Conservation (phyloP, 64 coral and sea anemone genomes). For the Trachythela sp. region DNA sequence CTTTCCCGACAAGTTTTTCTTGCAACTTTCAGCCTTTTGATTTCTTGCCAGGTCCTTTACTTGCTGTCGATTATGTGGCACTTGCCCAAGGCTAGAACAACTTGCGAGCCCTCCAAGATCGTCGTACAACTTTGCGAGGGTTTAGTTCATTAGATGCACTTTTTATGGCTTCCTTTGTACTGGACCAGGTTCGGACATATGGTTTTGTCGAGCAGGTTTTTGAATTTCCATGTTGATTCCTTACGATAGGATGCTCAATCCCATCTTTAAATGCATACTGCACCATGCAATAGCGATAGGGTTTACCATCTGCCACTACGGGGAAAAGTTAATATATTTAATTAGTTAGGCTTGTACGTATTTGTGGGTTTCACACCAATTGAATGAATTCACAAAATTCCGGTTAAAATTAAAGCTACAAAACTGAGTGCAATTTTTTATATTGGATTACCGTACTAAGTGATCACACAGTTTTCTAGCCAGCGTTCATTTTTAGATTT, state of each 20-base stretch:
- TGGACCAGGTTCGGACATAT: not conserved
- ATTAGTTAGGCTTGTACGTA: not conserved
- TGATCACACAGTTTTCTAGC: not conserved
- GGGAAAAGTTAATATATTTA: not conserved
- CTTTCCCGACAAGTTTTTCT: not conserved
- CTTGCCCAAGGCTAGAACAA: not conserved
- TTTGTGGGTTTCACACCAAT: not conserved
- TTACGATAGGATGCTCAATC: conserved; percentile 2
- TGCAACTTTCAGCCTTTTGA: not conserved
- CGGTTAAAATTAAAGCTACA: not conserved
- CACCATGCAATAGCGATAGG: not conserved
- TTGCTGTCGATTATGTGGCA: conserved; percentile 14
- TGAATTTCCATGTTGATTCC: not conserved
- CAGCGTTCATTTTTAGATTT: not conserved
- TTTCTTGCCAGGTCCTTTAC: conserved; percentile 7
- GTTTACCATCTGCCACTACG: not conserved
- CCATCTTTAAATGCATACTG: conserved; percentile 17
- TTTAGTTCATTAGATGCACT: not conserved
- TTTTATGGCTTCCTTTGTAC: not conserved
- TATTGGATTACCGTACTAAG: not conserved
- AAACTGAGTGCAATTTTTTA: not conserved
- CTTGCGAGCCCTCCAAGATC: not conserved
- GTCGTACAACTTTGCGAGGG: not conserved
- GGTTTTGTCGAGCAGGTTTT: not conserved
- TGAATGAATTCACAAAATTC: not conserved